A percentile compares a stretch with the other conserved stretches of the same genome.
Conservation (phyloP, 2,888 invertebrate genomes). For the Drosophila neonasuta region DNA sequence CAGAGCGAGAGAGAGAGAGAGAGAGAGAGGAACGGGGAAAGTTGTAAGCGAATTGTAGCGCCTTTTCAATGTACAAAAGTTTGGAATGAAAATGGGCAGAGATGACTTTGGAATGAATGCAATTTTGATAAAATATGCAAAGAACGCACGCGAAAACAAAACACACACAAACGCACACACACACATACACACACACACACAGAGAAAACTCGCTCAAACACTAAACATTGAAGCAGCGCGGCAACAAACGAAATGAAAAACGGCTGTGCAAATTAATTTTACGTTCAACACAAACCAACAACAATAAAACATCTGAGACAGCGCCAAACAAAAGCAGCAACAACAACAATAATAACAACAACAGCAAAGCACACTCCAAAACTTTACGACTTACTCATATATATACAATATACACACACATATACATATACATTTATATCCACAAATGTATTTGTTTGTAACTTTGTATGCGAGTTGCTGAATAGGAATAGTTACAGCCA, state of each 20-base stretch:
- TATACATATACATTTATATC: neutral
- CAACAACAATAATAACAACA: slow-evolving; percentile 13
- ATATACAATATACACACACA: neutral
- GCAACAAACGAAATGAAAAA: slow-evolving; percentile 68
- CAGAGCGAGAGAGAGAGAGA: neutral
- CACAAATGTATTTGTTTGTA: neutral
- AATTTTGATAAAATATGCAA: slow-evolving; percentile 73
- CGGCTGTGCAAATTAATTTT: slow-evolving; percentile 73
- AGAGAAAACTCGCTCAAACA: slow-evolving; percentile 42
- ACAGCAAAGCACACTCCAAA: slow-evolving; percentile 5
- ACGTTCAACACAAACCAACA: slow-evolving; percentile 59
- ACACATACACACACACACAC: slow-evolving; percentile 6
- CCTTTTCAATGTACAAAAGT: slow-evolving; percentile 53
- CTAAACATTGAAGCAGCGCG: slow-evolving; percentile 57
- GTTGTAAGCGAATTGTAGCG: slow-evolving; percentile 55
- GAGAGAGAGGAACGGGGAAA: slow-evolving; percentile 2
- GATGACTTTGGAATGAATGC: slow-evolving; percentile 69
- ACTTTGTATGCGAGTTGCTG: neutral
- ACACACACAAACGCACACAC: slow-evolving; percentile 17
- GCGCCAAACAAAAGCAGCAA: slow-evolving; percentile 47
- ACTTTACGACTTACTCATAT: slow-evolving; percentile 14
- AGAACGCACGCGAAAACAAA: slow-evolving; percentile 57
- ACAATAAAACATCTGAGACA: slow-evolving; percentile 48
- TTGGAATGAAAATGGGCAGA: slow-evolving; percentile 37
- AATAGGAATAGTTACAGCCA: slow-evolving; percentile 12